A percentile compares a stretch with the other conserved stretches of the same genome.
Conservation (phyloP, 2,888 invertebrate species). For the Penaeus monodon region DNA sequence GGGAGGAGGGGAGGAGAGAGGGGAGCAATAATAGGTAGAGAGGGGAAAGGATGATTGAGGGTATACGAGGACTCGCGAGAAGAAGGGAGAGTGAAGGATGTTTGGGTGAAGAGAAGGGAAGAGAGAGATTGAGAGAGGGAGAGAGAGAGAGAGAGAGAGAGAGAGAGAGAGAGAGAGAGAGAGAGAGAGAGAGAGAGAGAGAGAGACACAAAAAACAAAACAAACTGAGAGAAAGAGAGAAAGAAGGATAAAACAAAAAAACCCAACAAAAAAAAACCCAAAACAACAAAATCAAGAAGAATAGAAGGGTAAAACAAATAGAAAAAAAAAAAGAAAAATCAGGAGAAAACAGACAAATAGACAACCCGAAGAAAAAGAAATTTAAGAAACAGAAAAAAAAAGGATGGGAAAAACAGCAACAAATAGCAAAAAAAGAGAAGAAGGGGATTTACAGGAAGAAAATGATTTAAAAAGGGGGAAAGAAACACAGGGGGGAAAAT, state of each 20-base stretch:
- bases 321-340: constrained; percentile 10
- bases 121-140: not conserved
- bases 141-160: not conserved
- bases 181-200: not conserved
- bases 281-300: not conserved
- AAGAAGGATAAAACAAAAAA: no score
- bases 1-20: not conserved
- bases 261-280: not conserved
- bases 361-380: no score
- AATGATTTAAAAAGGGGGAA: no score
- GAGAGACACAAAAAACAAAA: no score
- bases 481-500: no score
- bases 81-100: not conserved
- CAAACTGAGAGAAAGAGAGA: no score
- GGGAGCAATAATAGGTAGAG: not conserved
- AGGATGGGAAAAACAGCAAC: no score
- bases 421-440: no score
- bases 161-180: constrained; percentile 10
- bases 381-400: no score
- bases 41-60: constrained; percentile 1
- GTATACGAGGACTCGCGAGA: not conserved
- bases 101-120: not conserved
- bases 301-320: not conserved
- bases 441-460: no score
- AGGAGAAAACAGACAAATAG: not conserved